Conservation (phyloP, 2,888 invertebrate genomes). For the Ditylenchus weischeri region DNA sequence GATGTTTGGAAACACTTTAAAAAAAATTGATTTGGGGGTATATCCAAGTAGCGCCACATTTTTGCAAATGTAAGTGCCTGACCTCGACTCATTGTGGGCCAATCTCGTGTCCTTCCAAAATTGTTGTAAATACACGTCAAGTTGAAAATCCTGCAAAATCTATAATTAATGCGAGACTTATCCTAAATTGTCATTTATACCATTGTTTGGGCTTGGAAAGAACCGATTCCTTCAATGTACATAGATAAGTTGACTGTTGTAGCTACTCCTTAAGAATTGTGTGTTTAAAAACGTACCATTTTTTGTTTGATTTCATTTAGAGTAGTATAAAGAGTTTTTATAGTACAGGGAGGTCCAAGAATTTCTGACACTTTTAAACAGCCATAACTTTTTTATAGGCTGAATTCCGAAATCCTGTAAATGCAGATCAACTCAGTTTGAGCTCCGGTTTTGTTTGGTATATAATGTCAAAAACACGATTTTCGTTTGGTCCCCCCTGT, state of each 20-base stretch:
- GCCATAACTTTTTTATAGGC: no score
- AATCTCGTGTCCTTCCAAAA: slow-evolving; percentile 38
- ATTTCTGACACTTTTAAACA: no score
- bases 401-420: no score
- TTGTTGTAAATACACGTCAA: slow-evolving; percentile 59
- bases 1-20: no score
- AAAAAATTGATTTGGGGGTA: no score
- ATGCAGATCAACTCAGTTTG: no score
- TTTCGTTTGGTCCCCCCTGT: no score
- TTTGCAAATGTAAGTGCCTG: neutral
- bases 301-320: neutral
- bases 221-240: slow-evolving; percentile 58
- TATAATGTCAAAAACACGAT: no score
- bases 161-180: slow-evolving; percentile 6
- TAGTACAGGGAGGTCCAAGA: no score
- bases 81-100: slow-evolving; percentile 39
- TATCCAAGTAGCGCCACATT: no score
- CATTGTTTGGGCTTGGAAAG: slow-evolving; percentile 58
- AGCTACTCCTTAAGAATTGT: slow-evolving; percentile 39
- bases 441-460: no score
- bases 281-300: neutral
- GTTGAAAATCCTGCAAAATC: slow-evolving; percentile 54
- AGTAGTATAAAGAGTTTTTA: slow-evolving; percentile 4
- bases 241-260: slow-evolving; percentile 55
- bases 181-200: slow-evolving; percentile 27